Evolutionary conservation across 2,797 vertebrate genomes (phyloP), one percentile per base, ranked within the genome.

Genomic region (Anolis apletophallus): DNA sequence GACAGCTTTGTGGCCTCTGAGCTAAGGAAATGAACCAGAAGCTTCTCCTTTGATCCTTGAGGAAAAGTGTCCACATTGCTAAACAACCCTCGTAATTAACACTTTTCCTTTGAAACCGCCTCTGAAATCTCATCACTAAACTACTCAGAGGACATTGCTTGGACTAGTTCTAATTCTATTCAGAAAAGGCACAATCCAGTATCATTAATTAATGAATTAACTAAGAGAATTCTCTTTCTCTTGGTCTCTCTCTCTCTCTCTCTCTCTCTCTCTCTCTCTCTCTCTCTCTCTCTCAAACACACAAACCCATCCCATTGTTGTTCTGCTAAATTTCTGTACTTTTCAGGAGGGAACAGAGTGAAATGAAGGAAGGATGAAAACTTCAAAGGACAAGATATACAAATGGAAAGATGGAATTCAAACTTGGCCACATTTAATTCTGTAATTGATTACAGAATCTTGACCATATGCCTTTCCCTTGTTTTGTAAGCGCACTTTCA

Each of bases 41-140:
- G 68, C 57, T 88, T 82, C 87, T 78, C 57, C 72, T 81, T 88
- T 84, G 69, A 79, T 84, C 73, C 85, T 75, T 81, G 67, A 32
- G 16, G 40, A 34, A 90, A 83, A 68, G 80, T 57, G 29, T 73
- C 71, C 73, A 79, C 54, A 29, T 67, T 64, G n/a, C 13, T 72
- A 85, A 77, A 17, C 46, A 4, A 6, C 67, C 32, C 46, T 52
- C 80, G 61, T 78, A 34, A 64, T 80, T 14, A 0, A 59, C 78
- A 73, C 59, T 57, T 86, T 90, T 0, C 0, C 59, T 46, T 26
- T 81, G 75, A 78, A 93, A 59, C 50, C 54, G 67, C 0, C 0
- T 83, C 0, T 0, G 64, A 81, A 90, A 81, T 54, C 0, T 36
- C 0, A 0, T 71, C 79, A 14, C 68, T 10, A 77, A 0, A 0